Percentiles rank a stretch among this genome's conserved stretches.
phyloP scores from a whole-genome alignment of 2,797 vertebrate genomes.

The Diplodus sargus region DNA sequence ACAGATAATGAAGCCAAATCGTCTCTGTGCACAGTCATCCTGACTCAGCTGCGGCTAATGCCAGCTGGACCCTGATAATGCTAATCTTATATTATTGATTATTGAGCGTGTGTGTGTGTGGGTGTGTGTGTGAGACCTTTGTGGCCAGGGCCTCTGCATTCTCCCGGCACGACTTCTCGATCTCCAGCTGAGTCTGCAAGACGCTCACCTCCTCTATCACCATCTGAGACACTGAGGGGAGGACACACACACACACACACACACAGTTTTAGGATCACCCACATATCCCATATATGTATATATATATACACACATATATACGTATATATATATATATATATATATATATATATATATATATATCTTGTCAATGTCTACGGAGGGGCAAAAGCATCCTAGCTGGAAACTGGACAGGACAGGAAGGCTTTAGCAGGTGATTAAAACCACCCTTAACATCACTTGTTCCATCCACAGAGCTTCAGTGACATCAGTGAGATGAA shows the following conservation, averaged over 20 bases:
- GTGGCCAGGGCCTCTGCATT: constrained; percentile 88
- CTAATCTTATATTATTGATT: constrained; percentile 47
- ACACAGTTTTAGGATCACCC: constrained; percentile 12
- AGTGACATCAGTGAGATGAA: too few species aligned
- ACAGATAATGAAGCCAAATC: background rate
- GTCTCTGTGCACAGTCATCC: constrained; percentile 47
- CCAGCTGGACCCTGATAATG: constrained; percentile 35
- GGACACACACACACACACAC: constrained; percentile 23
- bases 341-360: too few species aligned
- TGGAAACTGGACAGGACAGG: too few species aligned
- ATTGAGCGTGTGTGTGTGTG: constrained; percentile 26
- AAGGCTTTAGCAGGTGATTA: too few species aligned
- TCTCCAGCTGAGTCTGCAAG: constrained; percentile 88
- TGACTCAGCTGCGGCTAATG: constrained; percentile 49
- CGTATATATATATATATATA: too few species aligned
- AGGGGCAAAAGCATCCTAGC: too few species aligned
- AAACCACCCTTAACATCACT: too few species aligned
- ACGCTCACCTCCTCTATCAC: constrained; percentile 88
- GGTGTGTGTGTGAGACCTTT: constrained; percentile 75
- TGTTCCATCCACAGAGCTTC: too few species aligned
- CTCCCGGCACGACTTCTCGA: constrained; percentile 88
- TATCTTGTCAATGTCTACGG: too few species aligned
- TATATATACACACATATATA: too few species aligned
- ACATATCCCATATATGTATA: too few species aligned
- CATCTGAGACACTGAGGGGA: constrained; percentile 86